A percentile compares a stretch with the other conserved stretches of the same genome.
These are phyloP conservation scores for Morpho helenor DNA, from an alignment of 2,888 invertebrate species.

Conservation along the genomic window DNA sequence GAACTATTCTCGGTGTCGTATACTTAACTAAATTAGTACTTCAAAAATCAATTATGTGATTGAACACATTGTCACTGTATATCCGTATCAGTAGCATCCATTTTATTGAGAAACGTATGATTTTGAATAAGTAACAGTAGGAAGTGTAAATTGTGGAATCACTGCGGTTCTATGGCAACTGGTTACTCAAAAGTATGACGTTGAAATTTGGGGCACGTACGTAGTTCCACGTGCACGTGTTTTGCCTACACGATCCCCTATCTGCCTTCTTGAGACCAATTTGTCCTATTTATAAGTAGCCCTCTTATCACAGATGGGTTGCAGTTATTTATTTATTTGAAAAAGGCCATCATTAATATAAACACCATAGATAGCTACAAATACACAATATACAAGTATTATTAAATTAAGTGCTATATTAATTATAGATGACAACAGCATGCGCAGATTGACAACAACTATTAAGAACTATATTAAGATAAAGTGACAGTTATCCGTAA, in stretches of 20 bases:
- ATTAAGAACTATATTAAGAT: too few relatives aligned
- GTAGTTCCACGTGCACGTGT: conserved; percentile 28
- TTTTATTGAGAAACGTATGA: conserved; percentile 4
- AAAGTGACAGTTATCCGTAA: not conserved
- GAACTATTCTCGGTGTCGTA: too few relatives aligned
- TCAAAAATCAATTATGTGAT: not conserved
- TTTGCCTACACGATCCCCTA: conserved; percentile 25
- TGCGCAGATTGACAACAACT: too few relatives aligned
- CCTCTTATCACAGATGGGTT: conserved; percentile 20
- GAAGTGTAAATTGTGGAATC: conserved; percentile 12
- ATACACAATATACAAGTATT: too few relatives aligned
- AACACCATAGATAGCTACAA: too few relatives aligned
- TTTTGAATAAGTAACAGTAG: conserved; percentile 1
- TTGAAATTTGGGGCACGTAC: conserved; percentile 28
- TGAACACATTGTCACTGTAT: conserved; percentile 9
- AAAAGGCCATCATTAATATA: too few relatives aligned
- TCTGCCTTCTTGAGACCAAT: conserved; percentile 24
- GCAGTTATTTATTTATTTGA: conserved; percentile 1
- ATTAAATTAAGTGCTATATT: too few relatives aligned
- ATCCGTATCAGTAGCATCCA: conserved; percentile 1
- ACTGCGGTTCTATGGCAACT: conserved; percentile 19
- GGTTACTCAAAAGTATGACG: conserved; percentile 18
- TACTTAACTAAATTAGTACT: too few relatives aligned
- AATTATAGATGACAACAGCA: too few relatives aligned
- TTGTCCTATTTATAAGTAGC: conserved; percentile 22